Base-by-base conservation (phyloP, 2,888 invertebrate species). In the Cephalotes varians region DNA sequence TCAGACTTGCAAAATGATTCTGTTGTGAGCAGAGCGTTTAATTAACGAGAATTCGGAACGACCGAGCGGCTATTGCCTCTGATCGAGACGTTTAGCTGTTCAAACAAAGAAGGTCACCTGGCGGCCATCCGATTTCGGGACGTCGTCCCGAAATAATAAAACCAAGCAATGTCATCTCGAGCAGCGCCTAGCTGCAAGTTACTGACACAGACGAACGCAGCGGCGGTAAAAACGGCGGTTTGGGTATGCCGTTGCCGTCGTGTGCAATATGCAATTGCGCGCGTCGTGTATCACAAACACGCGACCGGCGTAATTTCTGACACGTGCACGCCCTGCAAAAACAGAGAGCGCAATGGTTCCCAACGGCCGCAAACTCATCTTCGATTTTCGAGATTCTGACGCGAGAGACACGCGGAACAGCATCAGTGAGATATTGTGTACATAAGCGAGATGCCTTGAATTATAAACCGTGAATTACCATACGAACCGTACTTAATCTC, bases 251-350 rank as follows among this genome's bases (percentile, higher is more conserved):
- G 28, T 51, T 51, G 51, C 56, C 62, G 34, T 72, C 21, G 15
- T 64, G 18, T 18, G 34, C 72, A 47, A 72, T 72, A 34, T 79
- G 72, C 77, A 72, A 58, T 58, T 56, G 72, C 15, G 31, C 40
- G 64, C 54, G 31, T 69, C 69, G 25, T 77, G n/a, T 44, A 77
- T 77, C 72, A 47, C 56, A 44, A 71, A 71, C 56, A 72, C 44
- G 56, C 72, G 44, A 44, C 54, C 71, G 71, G 31, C 44, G 21
- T 77, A 56, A 77, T 56, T 71, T 21, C 34, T 31, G 72, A 47
- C 77, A 72, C 77, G 77, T 79, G 77, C 44, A 47, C n/a, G 72
- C 56, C 72, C 34, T 47, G 56, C 21, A 72, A 79, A 72, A 56
- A 72, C 44, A 71, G 34, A 60, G 18, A 15, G 12, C 34, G 5